Base-by-base conservation (phyloP, 2,888 invertebrate genomes). In the Smittia aterrima region DNA sequence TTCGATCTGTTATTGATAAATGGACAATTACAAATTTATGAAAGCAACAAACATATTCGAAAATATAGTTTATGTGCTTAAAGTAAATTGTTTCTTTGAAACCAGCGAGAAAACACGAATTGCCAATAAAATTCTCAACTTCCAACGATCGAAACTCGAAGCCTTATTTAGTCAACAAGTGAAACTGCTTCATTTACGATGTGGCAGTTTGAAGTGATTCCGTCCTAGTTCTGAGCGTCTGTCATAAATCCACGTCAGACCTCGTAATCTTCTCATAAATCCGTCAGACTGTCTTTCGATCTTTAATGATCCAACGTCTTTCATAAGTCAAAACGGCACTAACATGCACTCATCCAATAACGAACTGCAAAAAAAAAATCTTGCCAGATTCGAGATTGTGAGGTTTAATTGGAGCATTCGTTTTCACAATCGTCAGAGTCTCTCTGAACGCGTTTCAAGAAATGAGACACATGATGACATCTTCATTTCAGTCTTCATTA, bases 391-490 rank as follows among this genome's bases (percentile, higher is more conserved):
- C 18, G n/a, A 58, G 58, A 58, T 58, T 58, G n/a, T 20, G 27
- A 40, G 7, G 16, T 1, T 38, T 67, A 32, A 38, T 66, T 66
- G 22, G 67, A 67, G 67, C 67, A 24, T 40, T 67, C 32, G 1
- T 22, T 3, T 20, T 4, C 16, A 18, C 64, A 64, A 20, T 24
- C 25, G 4, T 18, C 58, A 7, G n/a, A n/a, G 9, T 58, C 58
- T 58, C 24, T 64, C 25, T 22, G 64, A 24, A 25, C 64, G 27
- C 64, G 27, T 58, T 20, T 64, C 64, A 27, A 27, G 64, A 58
- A 58, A 58, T 58, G 64, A 64, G 27, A 64, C 64, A 64, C 53
- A 47, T 70, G 68, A 53, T 70, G 68, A 70, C 47, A 70, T 70
- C 47, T 70, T 70, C 68, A 70, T 70, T 70, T 70, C 22, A 70